Base-by-base conservation (phyloP, 1,140 invertebrate genomes). In the Ips nitidus region DNA sequence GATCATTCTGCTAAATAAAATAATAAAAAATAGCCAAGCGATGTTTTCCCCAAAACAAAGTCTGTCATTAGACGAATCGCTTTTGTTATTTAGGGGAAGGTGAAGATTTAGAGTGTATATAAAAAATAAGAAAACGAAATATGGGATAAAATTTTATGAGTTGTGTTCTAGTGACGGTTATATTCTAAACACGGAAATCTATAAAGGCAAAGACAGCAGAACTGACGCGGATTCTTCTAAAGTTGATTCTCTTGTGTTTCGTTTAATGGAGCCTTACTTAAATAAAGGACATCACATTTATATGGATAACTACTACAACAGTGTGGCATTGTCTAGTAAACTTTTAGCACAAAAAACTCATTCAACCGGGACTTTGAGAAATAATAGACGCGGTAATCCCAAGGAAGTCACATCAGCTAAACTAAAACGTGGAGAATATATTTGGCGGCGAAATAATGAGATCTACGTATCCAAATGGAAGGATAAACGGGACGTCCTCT, bases 241-340 rank as follows among this genome's bases (percentile, higher is more conserved):
- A 62, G 64, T 22, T 22, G 22, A 22, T 22, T 22, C 22, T 7
- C 71, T 74, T 38, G 73, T 74, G 3, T 43, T 68, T 4, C 8
- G 71, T 39, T 40, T 74, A 36, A 42, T 73, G 42, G 67, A 72
- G 67, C 71, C 74, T 57, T 62, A 78, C 66, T 71, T 80, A 36
- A 52, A 76, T 73, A 73, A 67, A 52, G 78, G 78, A n/a, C 79
- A 82, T 67, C 70, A 76, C 7, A 7, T 84, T 1, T 79, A 75
- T 58, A 79, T 80, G 4, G 81, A 83, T 60, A 82, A 83, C 71
- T 83, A 75, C 66, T 83, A 83, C 66, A 83, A 80, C 38, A 78
- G 71, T 56, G 68, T 77, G 39, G 63, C 72, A 37, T 71, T 84
- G 22, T 77, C 79, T 2, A 6, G 72, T 36, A 72, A 77, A 68